Percentiles rank a stretch among this genome's conserved stretches.
Conservation (phyloP, 2,113 vertebrate species). For the Xiphophorus maculatus region DNA sequence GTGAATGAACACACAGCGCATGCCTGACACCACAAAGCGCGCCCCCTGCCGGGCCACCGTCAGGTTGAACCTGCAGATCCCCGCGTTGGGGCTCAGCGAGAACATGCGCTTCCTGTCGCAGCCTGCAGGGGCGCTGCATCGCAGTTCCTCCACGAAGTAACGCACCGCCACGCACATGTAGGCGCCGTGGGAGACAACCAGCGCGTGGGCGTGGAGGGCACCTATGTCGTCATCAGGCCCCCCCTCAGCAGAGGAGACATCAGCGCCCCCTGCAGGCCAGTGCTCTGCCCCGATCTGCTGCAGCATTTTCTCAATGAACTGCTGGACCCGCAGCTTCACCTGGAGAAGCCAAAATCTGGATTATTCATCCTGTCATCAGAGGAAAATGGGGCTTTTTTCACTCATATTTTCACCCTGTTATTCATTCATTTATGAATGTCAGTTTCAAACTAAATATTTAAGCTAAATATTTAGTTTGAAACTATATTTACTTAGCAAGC, state of each 20-base stretch:
- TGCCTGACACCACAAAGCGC: conserved; percentile 51
- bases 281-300: conserved; percentile 71
- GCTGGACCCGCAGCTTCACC: conserved; percentile 86
- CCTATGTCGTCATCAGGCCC: conserved; percentile 50
- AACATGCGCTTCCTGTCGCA: conserved; percentile 76
- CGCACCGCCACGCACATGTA: conserved; percentile 86
- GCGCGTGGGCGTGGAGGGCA: conserved; percentile 75
- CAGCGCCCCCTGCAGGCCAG: conserved; percentile 42
- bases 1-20: conserved; percentile 86
- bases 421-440: no score
- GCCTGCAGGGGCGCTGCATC: conserved; percentile 79
- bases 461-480: no score
- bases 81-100: conserved; percentile 89
- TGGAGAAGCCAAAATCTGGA: conserved; percentile 42
- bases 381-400: no score
- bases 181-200: conserved; percentile 91
- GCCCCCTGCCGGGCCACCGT: conserved; percentile 67
- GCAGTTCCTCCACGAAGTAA: conserved; percentile 87
- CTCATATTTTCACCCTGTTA: no score
- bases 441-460: no score
- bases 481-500: no score
- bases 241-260: conserved; percentile 40
- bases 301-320: conserved; percentile 87
- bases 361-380: no score
- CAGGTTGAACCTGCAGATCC: conserved; percentile 86